Evolutionary conservation across 2,797 vertebrate genomes (phyloP), one percentile per base, ranked within the genome.

Genomic region (Rhinatrema bivittatum): DNA sequence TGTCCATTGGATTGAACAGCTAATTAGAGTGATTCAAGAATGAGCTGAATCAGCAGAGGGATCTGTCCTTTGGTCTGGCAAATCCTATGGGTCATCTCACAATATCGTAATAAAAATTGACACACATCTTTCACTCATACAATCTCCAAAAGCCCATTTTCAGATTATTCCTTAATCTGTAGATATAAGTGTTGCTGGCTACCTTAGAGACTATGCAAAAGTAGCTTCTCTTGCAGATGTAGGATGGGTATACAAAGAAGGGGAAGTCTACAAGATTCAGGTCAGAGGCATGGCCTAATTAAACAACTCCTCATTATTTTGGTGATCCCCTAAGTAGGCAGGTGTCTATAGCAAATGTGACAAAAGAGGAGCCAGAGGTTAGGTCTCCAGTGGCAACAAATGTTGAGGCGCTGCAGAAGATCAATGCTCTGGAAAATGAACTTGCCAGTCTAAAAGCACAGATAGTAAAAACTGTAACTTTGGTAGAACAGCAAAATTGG

Each of bases 81-180:
- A 95, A 65, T 68, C 84, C 7, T 98, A 94, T 28, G 95, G 96
- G 44, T 93, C 94, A 29, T 90, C 94, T 16, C 86, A 95, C 62
- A 99, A 96, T 72, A 92, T 99, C 7, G 91, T 98, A 32, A 85
- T 96, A 52, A 90, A 92, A 77, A 99, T 99, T 67, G 96, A 91
- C 9, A 75, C 86, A 19, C 95, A 76, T 64, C 93, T 99, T 30
- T 92, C 96, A 39, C 69, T 98, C 5, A 85, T 89, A 37, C 93
- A 95, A 3, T 93, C 91, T 43, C 88, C 87, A 34, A 87, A 96
- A 74, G 86, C 94, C 65, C 90, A 90, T 29, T 94, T 98, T 77
- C 94, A 98, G 93, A 96, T 99, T n/a, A n/a, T n/a, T n/a, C n/a
- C n/a, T n/a, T n/a, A n/a, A n/a, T n/a, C n/a, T n/a, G n/a, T n/a